Evolutionary conservation across 1,140 invertebrate species (phyloP).

Genomic region (Polypedilum vanderplanki): DNA sequence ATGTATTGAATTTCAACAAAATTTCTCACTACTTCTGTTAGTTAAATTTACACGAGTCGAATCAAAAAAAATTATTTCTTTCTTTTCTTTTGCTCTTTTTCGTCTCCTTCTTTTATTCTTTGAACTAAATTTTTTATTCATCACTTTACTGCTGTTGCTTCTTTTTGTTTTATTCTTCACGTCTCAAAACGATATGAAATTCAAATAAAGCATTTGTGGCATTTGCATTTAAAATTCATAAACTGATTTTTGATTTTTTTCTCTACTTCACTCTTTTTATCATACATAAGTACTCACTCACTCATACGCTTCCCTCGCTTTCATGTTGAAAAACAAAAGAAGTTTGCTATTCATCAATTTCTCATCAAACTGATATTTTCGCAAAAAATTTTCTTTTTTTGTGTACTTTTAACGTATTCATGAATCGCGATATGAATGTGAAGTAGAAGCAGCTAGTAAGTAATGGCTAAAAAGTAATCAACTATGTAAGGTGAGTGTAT

Average conservation of each 20-base stretch:
- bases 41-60: no score
- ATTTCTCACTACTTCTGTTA: no score
- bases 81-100: background rate
- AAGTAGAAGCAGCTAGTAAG: background rate
- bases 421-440: background rate
- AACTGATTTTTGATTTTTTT: background rate
- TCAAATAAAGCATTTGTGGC: constrained; percentile 5
- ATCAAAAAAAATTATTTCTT: background rate
- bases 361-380: constrained; percentile 9
- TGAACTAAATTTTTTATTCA: no score
- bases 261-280: background rate
- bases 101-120: no score
- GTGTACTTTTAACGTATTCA: background rate
- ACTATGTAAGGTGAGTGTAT: background rate
- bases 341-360: constrained; percentile 5
- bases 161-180: background rate
- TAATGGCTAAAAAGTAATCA: background rate
- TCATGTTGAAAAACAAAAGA: background rate
- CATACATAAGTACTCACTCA: no score
- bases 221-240: constrained; percentile 19
- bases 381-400: constrained; percentile 7
- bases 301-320: no score
- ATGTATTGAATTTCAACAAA: no score
- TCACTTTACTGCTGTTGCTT: no score
- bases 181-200: background rate